Conservation (phyloP, 2,113 vertebrate genomes). For the Lutjanus erythropterus region DNA sequence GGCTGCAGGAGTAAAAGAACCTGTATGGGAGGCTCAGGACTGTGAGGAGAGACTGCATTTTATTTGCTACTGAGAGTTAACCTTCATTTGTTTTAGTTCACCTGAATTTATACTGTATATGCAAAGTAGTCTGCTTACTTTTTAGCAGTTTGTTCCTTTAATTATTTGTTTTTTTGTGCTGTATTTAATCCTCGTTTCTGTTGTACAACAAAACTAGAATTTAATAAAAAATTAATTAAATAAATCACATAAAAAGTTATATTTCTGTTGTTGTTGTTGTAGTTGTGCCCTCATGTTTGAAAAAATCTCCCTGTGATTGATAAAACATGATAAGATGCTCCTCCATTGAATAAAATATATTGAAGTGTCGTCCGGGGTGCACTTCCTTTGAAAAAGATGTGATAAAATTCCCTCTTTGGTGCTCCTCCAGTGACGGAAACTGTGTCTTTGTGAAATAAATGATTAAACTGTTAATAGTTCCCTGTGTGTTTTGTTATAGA, state of each 20-base stretch:
- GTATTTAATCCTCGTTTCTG: not conserved
- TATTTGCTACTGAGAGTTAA: conserved; percentile 48
- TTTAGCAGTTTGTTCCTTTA: not conserved
- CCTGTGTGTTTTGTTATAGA: too few relatives aligned
- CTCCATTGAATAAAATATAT: too few relatives aligned
- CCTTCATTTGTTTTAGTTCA: not conserved
- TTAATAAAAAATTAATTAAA: not conserved
- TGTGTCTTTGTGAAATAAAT: too few relatives aligned
- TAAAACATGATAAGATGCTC: too few relatives aligned
- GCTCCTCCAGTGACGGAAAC: too few relatives aligned
- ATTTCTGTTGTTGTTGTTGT: not conserved
- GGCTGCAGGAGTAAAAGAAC: not conserved
- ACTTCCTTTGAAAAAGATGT: too few relatives aligned
- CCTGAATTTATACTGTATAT: not conserved
- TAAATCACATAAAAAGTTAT: not conserved
- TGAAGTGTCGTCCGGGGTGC: too few relatives aligned
- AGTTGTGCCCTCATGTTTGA: too few relatives aligned
- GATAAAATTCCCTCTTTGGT: too few relatives aligned
- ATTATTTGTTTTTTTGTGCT: not conserved
- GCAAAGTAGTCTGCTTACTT: too few relatives aligned
- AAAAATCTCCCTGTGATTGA: too few relatives aligned
- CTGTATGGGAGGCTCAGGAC: conserved; percentile 46
- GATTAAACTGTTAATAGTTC: too few relatives aligned
- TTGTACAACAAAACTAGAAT: not conserved
- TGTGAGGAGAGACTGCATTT: conserved; percentile 54